phyloP scores from a whole-genome alignment of 2,113 vertebrate species.

The Indri indri region DNA sequence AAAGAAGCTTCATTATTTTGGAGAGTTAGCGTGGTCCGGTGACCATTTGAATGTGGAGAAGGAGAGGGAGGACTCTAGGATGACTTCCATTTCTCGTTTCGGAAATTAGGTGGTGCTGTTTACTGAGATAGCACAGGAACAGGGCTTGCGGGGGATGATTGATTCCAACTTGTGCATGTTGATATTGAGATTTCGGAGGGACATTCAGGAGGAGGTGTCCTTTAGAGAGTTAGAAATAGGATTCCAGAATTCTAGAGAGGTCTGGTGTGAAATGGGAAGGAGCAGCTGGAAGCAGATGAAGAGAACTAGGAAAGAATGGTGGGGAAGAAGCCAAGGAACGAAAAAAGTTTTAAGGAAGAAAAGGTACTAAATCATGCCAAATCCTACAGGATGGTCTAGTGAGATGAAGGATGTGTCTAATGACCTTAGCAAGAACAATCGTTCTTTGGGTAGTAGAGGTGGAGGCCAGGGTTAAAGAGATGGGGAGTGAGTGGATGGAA shows the following conservation, averaged over 20 bases:
- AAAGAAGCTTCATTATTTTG: slow-evolving; percentile 10
- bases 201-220: not conserved
- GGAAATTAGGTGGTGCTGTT: not conserved
- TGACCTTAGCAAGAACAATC: not conserved
- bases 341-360: slow-evolving; percentile 6
- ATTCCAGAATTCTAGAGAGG: slow-evolving; percentile 4
- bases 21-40: not conserved
- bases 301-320: not conserved
- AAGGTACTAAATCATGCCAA: not conserved
- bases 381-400: not conserved
- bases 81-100: not conserved
- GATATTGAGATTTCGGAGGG: not conserved
- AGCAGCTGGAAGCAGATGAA: not conserved
- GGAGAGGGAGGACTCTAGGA: not conserved
- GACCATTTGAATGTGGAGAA: not conserved
- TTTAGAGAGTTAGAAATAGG: slow-evolving; percentile 34
- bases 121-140: not conserved
- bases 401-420: not conserved
- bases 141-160: not conserved
- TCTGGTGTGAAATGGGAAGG: not conserved
- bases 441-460: not conserved
- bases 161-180: not conserved
- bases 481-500: not conserved
- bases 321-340: not conserved
- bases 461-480: not conserved